Conservation (phyloP, 1,140 invertebrate genomes). For the Drosophila leontia region DNA sequence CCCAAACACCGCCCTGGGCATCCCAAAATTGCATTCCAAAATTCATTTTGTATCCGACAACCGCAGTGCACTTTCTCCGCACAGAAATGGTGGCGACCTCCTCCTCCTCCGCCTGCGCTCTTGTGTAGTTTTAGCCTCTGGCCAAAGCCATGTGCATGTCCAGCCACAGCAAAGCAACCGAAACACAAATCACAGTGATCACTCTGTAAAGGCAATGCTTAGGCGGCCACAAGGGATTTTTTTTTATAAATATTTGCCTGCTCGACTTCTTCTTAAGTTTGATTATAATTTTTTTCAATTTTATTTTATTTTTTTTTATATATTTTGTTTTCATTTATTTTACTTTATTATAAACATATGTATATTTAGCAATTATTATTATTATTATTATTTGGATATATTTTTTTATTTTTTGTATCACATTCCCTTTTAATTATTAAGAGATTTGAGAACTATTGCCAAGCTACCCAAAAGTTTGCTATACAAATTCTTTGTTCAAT, state of each 20-base stretch:
- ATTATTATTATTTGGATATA: background rate
- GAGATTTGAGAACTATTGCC: background rate
- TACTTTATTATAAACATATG: background rate
- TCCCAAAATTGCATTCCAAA: slow-evolving; percentile 23
- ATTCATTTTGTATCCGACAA: slow-evolving; percentile 46
- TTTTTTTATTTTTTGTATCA: background rate
- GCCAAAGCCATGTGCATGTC: slow-evolving; percentile 16
- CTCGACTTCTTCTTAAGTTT: background rate
- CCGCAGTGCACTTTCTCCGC: slow-evolving; percentile 34
- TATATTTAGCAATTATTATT: background rate
- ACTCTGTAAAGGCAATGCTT: slow-evolving; percentile 13
- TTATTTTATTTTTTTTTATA: background rate
- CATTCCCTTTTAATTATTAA: background rate
- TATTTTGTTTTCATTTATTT: background rate
- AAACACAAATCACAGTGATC: slow-evolving; percentile 24
- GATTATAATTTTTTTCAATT: too few relatives aligned
- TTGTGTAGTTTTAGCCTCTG: background rate
- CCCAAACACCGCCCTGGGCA: background rate
- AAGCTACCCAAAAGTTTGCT: background rate
- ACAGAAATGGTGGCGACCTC: slow-evolving; percentile 5
- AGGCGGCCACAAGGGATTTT: background rate
- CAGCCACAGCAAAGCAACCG: slow-evolving; percentile 30
- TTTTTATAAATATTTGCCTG: too few relatives aligned
- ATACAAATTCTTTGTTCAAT: too few relatives aligned
- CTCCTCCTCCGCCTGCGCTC: background rate